These are phyloP conservation scores for Scolanthus callimorphus DNA, from an alignment of 92 coral and sea anemone genomes.

Conservation along the genomic window DNA sequence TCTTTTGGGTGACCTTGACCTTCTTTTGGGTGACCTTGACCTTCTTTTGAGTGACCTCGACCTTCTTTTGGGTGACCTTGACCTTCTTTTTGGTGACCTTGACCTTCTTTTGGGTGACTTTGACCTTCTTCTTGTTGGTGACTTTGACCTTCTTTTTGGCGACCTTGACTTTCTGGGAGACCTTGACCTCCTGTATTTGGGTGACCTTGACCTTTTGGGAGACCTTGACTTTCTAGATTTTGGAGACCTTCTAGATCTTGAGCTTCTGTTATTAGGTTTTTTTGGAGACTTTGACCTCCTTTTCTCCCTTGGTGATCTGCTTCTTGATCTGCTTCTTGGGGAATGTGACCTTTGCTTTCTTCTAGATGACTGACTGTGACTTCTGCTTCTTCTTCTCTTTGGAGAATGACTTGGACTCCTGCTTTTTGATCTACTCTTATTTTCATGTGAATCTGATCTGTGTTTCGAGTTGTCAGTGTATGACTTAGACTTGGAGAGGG, in stretches of 20 bases:
- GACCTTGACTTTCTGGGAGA: constrained; percentile 8
- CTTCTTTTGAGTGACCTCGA: too few species aligned
- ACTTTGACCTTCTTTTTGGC: neutral
- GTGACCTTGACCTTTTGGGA: constrained; percentile 31
- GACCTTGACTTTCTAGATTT: constrained; percentile 33
- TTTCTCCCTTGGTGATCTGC: constrained; percentile 29
- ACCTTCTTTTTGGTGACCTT: constrained; percentile 8
- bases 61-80: constrained; percentile 14
- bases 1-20: constrained; percentile 20
- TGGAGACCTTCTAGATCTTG: constrained; percentile 31
- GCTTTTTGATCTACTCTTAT: neutral
- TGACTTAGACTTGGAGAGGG: too few species aligned
- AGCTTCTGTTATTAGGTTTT: constrained; percentile 15
- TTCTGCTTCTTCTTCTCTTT: constrained; percentile 25
- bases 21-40: constrained; percentile 21
- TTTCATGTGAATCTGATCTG: constrained; percentile 14
- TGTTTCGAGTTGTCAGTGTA: constrained; percentile 21
- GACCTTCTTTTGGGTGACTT: constrained; percentile 10
- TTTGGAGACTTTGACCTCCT: constrained; percentile 15
- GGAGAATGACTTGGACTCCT: constrained; percentile 16
- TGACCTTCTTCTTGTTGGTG: constrained; percentile 15
- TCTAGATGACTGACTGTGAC: neutral
- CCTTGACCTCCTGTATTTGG: constrained; percentile 12
- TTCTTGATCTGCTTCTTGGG: constrained; percentile 23
- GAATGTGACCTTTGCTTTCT: constrained; percentile 56